Percentiles rank a stretch among this genome's conserved stretches.
These are phyloP conservation scores for Ctenodactylus gundi DNA, from an alignment of 2,113 vertebrate genomes.

Conservation along the genomic window DNA sequence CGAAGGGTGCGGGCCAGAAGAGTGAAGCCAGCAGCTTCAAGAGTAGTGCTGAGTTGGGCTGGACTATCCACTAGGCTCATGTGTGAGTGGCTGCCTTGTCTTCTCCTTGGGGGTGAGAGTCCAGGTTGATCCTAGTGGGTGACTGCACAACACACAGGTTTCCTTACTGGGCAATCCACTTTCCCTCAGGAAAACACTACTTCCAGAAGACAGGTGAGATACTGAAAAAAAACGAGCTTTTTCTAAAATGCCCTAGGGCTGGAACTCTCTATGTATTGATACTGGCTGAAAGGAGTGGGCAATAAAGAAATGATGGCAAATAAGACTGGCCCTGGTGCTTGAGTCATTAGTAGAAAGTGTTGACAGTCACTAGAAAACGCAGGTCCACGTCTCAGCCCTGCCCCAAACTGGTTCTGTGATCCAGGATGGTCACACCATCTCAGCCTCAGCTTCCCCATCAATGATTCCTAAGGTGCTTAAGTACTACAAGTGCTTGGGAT, in stretches of 20 bases:
- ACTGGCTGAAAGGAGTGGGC: background rate
- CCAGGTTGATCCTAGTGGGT: background rate
- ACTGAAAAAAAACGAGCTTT: background rate
- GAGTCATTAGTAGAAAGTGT: background rate
- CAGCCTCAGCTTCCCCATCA: background rate
- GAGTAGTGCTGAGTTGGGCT: background rate
- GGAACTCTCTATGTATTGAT: too few relatives aligned
- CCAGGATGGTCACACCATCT: background rate
- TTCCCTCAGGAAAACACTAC: background rate
- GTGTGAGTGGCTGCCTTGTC: background rate
- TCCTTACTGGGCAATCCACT: background rate
- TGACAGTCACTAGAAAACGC: background rate
- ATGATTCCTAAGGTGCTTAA: background rate
- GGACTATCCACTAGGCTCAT: background rate
- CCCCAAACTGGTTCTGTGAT: background rate
- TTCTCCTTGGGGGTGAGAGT: background rate
- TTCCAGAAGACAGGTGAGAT: background rate
- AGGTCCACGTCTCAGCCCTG: background rate
- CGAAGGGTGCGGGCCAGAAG: background rate
- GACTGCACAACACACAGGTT: background rate
- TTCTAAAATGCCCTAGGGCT: background rate
- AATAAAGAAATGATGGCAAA: background rate
- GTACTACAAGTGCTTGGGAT: background rate
- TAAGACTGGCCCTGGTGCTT: background rate
- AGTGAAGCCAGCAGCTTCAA: background rate